These are phyloP conservation scores for Stichopus chloronotus DNA, from an alignment of 35 echinoderm and acorn worm genomes.

Conservation along the genomic window DNA sequence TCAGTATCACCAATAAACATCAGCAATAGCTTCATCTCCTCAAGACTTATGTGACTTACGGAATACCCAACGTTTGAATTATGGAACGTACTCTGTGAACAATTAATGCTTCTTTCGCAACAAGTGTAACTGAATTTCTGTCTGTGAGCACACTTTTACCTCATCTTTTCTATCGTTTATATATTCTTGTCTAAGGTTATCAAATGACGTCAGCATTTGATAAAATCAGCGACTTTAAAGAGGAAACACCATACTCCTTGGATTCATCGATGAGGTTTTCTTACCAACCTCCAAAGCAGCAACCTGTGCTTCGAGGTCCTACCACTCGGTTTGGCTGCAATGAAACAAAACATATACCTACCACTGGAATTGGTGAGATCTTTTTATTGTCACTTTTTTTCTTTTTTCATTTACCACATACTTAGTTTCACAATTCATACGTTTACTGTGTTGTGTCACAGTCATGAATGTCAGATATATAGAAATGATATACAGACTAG, in stretches of 20 bases:
- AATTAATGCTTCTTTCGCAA: no score
- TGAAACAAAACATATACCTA: conserved; percentile 70
- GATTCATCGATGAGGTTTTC: conserved; percentile 80
- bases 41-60: no score
- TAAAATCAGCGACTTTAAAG: conserved; percentile 64
- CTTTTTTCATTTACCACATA: not conserved
- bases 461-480: no score
- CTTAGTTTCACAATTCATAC: not conserved
- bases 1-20: no score
- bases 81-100: no score
- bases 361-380: conserved; percentile 91
- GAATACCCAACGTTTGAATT: no score
- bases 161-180: not conserved
- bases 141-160: not conserved
- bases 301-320: conserved; percentile 61
- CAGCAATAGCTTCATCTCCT: no score
- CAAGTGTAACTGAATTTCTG: no score
- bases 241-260: conserved; percentile 78
- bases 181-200: conserved; percentile 63
- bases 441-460: no score
- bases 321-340: conserved; percentile 84
- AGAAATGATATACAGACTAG: no score
- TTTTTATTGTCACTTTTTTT: not conserved
- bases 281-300: conserved; percentile 83
- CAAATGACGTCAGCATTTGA: conserved; percentile 90